Evolutionary conservation across 64 coral and sea anemone genomes (phyloP).

Genomic region (Acropora tenuis): DNA sequence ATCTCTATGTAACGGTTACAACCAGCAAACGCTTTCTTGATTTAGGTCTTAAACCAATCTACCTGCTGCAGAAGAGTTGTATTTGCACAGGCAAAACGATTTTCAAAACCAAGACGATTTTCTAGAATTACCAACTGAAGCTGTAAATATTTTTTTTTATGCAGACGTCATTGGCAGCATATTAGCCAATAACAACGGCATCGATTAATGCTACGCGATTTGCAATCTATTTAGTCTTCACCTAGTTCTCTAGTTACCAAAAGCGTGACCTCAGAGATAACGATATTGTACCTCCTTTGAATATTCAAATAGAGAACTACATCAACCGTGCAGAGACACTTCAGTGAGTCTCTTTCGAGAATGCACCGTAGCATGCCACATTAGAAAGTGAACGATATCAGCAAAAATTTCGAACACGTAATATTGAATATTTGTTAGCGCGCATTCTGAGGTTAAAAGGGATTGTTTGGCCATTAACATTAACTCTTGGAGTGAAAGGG

Average conservation of each 20-base stretch:
- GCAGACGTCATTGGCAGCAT: background rate
- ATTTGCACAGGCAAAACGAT: background rate
- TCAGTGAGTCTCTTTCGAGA: constrained; percentile 2
- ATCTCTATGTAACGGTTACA: too few species aligned
- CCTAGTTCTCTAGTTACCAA: background rate
- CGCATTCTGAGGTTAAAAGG: too few species aligned
- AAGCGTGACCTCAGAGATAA: background rate
- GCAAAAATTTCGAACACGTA: background rate
- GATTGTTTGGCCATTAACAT: background rate
- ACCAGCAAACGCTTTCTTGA: background rate
- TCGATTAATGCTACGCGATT: background rate
- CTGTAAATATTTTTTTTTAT: constrained; percentile 34
- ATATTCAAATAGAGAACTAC: background rate
- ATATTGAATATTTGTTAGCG: background rate
- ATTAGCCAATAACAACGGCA: constrained; percentile 7
- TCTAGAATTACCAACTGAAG: background rate
- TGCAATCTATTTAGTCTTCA: constrained; percentile 1
- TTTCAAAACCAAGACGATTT: background rate
- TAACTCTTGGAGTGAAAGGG: background rate
- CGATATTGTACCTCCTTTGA: background rate
- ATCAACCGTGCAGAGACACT: background rate
- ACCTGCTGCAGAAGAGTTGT: background rate
- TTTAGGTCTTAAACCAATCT: background rate
- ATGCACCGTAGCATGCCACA: background rate
- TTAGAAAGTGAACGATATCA: background rate